phyloP scores from a whole-genome alignment of 2,113 vertebrate genomes.

The Ardeotis arabs region DNA sequence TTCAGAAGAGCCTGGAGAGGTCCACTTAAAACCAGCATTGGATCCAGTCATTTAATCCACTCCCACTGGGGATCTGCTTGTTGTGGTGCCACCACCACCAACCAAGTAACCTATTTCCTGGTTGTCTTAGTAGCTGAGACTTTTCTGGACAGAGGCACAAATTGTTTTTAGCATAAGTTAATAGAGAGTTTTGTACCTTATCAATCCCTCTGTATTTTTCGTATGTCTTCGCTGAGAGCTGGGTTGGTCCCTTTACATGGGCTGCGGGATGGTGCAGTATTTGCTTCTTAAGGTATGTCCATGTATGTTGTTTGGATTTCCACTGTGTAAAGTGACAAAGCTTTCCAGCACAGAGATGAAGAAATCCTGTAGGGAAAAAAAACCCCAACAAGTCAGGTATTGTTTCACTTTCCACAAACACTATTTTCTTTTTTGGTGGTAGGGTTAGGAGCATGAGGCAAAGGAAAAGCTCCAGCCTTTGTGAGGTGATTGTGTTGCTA shows the following conservation, averaged over 20 bases:
- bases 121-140: neutral
- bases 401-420: neutral
- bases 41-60: neutral
- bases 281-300: neutral
- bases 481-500: neutral
- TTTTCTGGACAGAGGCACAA: neutral
- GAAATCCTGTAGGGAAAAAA: neutral
- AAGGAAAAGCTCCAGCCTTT: neutral
- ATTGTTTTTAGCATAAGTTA: neutral
- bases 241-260: accelerated
- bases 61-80: neutral
- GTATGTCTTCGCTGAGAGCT: neutral
- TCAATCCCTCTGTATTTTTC: neutral
- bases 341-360: neutral
- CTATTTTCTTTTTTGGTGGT: neutral
- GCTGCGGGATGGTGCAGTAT: neutral
- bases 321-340: neutral
- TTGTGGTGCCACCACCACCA: neutral
- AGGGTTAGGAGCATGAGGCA: neutral
- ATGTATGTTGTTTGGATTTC: neutral
- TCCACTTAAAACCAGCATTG: neutral
- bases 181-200: neutral
- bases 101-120: neutral
- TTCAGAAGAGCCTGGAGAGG: neutral
- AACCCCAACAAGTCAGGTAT: neutral